Evolutionary conservation across 2,888 invertebrate species (phyloP).

Genomic region (Drosophila pseudotalamancana): DNA sequence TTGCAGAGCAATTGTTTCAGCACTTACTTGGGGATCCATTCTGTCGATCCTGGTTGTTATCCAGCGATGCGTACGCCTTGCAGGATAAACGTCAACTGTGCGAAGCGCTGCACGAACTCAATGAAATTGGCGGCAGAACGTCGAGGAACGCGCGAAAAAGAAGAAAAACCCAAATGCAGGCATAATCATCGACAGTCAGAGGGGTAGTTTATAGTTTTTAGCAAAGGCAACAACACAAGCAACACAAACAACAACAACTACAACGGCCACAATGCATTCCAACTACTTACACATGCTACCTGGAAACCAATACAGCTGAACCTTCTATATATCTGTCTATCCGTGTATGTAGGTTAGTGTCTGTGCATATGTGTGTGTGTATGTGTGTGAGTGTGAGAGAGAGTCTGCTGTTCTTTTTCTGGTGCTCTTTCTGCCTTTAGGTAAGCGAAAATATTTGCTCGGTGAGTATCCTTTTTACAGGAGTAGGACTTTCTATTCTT

Average conservation of each 20-base stretch:
- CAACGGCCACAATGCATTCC: slow-evolving; percentile 54
- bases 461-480: background rate
- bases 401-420: background rate
- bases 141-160: slow-evolving; percentile 45
- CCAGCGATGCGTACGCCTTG: slow-evolving; percentile 28
- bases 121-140: slow-evolving; percentile 69
- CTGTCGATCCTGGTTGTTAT: slow-evolving; percentile 8
- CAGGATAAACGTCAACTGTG: slow-evolving; percentile 52
- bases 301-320: slow-evolving; percentile 15
- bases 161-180: slow-evolving; percentile 14
- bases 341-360: slow-evolving; percentile 1
- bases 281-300: slow-evolving; percentile 64
- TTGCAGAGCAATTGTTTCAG: background rate
- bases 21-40: slow-evolving; percentile 57
- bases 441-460: slow-evolving; percentile 19
- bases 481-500: slow-evolving; percentile 34
- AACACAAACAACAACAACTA: slow-evolving; percentile 10
- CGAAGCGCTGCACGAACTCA: slow-evolving; percentile 6
- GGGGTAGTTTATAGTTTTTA: slow-evolving; percentile 55
- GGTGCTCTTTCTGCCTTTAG: slow-evolving; percentile 7
- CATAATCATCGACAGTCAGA: slow-evolving; percentile 2
- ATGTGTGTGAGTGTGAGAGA: slow-evolving; percentile 6
- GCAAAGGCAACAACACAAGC: slow-evolving; percentile 11
- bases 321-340: background rate
- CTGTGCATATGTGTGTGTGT: background rate